phyloP scores from a whole-genome alignment of 2,888 invertebrate genomes.

The Cyclophora albipunctata region DNA sequence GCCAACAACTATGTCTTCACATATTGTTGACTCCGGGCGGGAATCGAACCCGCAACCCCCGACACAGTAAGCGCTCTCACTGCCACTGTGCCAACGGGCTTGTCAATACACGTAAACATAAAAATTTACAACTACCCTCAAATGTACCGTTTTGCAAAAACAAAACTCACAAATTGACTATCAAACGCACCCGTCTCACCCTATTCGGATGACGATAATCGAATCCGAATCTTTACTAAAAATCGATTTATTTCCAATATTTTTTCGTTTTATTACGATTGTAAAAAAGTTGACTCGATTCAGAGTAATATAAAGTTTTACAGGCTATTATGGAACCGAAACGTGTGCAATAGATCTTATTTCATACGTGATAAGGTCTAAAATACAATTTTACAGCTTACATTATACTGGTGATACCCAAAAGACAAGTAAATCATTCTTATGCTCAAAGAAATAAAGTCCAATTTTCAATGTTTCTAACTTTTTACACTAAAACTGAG shows the following conservation, averaged over 20 bases:
- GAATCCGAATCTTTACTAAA: conserved; percentile 48
- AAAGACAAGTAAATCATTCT: too few relatives aligned
- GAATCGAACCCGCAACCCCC: too few relatives aligned
- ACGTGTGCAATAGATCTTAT: too few relatives aligned
- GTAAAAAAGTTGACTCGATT: conserved; percentile 37
- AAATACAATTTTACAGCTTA: too few relatives aligned
- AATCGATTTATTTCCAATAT: conserved; percentile 38
- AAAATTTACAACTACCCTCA: not conserved
- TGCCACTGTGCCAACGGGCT: too few relatives aligned
- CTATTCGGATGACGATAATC: conserved; percentile 48
- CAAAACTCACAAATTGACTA: conserved; percentile 20
- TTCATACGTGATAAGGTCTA: too few relatives aligned
- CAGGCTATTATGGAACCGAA: not conserved
- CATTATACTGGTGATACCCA: too few relatives aligned
- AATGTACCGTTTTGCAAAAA: not conserved
- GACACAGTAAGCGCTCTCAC: not conserved
- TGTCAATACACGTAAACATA: not conserved
- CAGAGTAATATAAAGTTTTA: conserved; percentile 44
- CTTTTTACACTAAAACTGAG: too few relatives aligned
- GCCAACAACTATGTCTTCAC: too few relatives aligned
- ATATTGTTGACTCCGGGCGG: too few relatives aligned
- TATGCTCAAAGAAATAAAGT: too few relatives aligned
- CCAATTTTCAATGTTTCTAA: too few relatives aligned
- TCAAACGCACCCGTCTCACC: conserved; percentile 28
- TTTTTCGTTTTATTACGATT: conserved; percentile 46